Conservation (phyloP, 2,888 invertebrate genomes). For the Nomada flava region DNA sequence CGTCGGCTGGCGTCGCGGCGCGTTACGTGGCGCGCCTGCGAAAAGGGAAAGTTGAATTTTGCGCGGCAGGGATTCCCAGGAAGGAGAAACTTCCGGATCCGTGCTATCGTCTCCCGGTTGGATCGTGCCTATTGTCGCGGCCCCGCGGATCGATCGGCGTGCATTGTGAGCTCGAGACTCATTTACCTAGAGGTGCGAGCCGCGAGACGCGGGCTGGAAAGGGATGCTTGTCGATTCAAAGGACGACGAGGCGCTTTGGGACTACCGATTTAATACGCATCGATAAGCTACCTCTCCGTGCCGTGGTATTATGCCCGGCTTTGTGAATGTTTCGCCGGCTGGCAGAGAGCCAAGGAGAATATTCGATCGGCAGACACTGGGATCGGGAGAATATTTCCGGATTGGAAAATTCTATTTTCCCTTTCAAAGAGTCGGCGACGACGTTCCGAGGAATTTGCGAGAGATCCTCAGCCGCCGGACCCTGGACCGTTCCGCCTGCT, state of each 20-base stretch:
- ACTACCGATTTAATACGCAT: slow-evolving; percentile 57
- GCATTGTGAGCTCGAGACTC: slow-evolving; percentile 57
- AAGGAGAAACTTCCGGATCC: slow-evolving; percentile 53
- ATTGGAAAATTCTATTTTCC: slow-evolving; percentile 5
- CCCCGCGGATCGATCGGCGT: slow-evolving; percentile 54
- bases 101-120: slow-evolving; percentile 19
- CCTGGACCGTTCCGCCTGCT: neutral
- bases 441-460: neutral
- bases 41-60: slow-evolving; percentile 72
- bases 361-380: slow-evolving; percentile 25
- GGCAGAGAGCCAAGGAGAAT: slow-evolving; percentile 24
- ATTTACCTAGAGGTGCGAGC: slow-evolving; percentile 49
- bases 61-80: slow-evolving; percentile 34
- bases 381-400: neutral
- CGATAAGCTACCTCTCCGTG: slow-evolving; percentile 64
- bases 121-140: slow-evolving; percentile 49
- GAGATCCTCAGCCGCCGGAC: neutral
- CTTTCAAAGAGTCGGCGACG: neutral
- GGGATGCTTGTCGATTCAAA: slow-evolving; percentile 24
- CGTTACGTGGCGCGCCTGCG: slow-evolving; percentile 62
- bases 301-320: slow-evolving; percentile 5
- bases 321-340: slow-evolving; percentile 18
- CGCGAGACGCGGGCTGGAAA: slow-evolving; percentile 8
- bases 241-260: slow-evolving; percentile 22
- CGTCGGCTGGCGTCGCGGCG: slow-evolving; percentile 30